These are phyloP conservation scores for Ptyas mucosa DNA, from an alignment of 2,113 vertebrate species.

Conservation along the genomic window DNA sequence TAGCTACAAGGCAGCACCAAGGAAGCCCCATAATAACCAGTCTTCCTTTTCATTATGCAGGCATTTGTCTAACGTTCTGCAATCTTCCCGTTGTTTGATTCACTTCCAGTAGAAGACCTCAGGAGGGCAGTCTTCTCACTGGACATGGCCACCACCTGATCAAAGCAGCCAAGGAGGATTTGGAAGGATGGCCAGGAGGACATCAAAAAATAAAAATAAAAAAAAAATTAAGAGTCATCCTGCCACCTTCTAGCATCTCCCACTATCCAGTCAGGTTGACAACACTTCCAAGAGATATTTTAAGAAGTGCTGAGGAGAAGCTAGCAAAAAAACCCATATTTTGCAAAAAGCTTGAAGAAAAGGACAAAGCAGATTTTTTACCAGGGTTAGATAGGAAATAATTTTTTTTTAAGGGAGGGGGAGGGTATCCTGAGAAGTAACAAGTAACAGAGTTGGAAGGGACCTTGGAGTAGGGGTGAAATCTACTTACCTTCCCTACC, in stretches of 20 bases:
- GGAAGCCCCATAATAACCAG: fast-evolving
- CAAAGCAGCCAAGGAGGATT: not conserved
- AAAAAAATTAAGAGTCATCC: not conserved
- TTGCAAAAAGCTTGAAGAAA: not conserved
- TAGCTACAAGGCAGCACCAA: not conserved
- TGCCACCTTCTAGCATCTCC: not conserved
- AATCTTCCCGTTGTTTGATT: not conserved
- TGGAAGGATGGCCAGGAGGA: not conserved
- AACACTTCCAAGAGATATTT: not conserved
- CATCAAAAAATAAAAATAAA: not conserved
- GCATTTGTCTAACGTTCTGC: not conserved
- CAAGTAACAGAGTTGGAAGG: no score
- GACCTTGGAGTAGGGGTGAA: no score
- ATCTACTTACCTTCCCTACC: no score
- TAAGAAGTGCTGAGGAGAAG: not conserved
- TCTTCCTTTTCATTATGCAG: not conserved
- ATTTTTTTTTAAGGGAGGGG: not conserved
- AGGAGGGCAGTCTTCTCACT: not conserved
- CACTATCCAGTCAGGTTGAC: not conserved
- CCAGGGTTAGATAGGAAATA: not conserved
- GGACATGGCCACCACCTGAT: not conserved
- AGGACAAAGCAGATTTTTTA: not conserved
- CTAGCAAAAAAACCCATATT: not conserved
- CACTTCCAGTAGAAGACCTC: not conserved
- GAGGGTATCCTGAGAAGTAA: no score